Base-by-base conservation (phyloP, 2,797 vertebrate genomes). In the Fundulus diaphanus region DNA sequence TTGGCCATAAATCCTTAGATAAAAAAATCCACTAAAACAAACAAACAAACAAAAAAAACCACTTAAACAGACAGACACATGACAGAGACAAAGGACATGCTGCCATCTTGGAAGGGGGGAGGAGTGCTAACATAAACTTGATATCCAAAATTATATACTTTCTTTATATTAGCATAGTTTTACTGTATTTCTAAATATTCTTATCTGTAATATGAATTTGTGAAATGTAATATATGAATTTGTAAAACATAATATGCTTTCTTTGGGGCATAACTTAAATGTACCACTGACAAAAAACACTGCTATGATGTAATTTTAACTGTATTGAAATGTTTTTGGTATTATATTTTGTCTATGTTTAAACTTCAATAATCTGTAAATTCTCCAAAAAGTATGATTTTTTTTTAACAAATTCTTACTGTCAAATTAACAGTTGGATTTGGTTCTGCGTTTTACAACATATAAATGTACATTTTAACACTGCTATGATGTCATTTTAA, bases 61-160 rank as follows among this genome's bases (percentile, higher is more conserved):
- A 59, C n/a, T 59, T 29, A 59, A 59, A 59, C 56, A 59, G 56
- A 59, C 56, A 59, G 56, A 29, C 56, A 59, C 56, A 29, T 59
- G 56, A 59, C 56, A 59, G 27, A 59, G 56, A 59, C 56, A 59
- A 59, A 59, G 56, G 56, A 31, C 56, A 59, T 59, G 56, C 56
- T 59, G 56, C 27, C 27, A 59, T 59, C n/a, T 59, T 59, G 56
- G 56, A 59, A 59, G n/a, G 56, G 33, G 33, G 61, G 31, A 40
- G 8, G 33, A 7, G 12, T 35, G 33, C 61, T 42, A 42, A 42
- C 42, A 42, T 42, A 42, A 42, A 42, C 42, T 42, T 42, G 42
- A 42, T 52, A 52, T 20, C 51, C 16, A 20, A 52, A 52, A 52
- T 52, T n/a, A n/a, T 52, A 52, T 18, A 18, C 16, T 52, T 42